Evolutionary conservation across 2,888 invertebrate species (phyloP), one percentile per base, ranked within the genome.

Genomic region (Parnassius apollo): DNA sequence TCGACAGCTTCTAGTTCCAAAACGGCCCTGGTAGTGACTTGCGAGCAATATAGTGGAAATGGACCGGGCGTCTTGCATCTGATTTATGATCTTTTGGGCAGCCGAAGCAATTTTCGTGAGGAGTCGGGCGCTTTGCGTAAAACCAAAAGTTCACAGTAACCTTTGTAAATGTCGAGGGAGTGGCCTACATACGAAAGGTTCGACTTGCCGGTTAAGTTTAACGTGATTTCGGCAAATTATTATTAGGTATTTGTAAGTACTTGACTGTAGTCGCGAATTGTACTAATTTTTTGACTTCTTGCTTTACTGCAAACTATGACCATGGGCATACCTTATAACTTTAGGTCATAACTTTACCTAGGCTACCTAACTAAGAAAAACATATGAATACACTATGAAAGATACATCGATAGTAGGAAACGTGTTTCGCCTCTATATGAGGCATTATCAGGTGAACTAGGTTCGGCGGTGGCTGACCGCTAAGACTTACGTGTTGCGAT

Each of bases 91-190:
- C 46, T 44, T 62, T 61, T 48, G 42, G 67, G 65, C 65, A 60
- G 65, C 68, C 63, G 65, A 62, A 65, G 57, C 57, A 57, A 62
- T 61, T 65, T 60, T 62, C 61, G 52, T 35, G 54, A 57, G 64
- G 52, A 56, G 49, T 46, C 50, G 42, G 44, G 45, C 57, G 46
- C 18, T 55, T 70, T 70, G 69, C 73, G 71, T 63, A 69, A 67
- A 68, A 68, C 64, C 46, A 66, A 78, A 77, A 78, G 78, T 76
- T 75, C 78, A 77, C 56, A 59, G 67, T 65, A 72, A 77, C 80
- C 78, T 78, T 80, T 76, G 66, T 42, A 77, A 80, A 78, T 77
- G 76, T 68, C 78, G 75, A 63, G 62, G 64, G 64, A 57, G 65
- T 66, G 68, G 69, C 66, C 73, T 71, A 69, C 65, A 71, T 68